Percentiles rank a stretch among this genome's conserved stretches.
phyloP scores from a whole-genome alignment of 2,888 invertebrate genomes.

The Sminthurides aquaticus region DNA sequence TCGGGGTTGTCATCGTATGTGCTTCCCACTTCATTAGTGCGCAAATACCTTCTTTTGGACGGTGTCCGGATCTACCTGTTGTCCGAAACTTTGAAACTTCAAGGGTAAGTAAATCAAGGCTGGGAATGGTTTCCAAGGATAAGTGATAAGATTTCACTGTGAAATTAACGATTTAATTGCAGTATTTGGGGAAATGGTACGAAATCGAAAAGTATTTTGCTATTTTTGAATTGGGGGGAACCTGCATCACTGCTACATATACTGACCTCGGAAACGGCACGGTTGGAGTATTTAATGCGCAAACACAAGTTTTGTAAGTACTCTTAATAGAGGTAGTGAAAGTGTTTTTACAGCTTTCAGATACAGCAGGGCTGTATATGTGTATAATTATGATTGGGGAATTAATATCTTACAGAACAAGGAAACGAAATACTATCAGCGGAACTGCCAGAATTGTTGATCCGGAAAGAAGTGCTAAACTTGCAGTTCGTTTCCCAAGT shows the following conservation, averaged over 20 bases:
- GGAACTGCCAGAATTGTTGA: slow-evolving; percentile 54
- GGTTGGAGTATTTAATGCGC: slow-evolving; percentile 8
- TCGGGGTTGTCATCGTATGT: not conserved
- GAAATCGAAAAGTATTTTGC: slow-evolving; percentile 69
- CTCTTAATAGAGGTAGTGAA: not conserved
- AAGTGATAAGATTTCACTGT: not conserved
- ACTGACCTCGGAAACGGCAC: slow-evolving; percentile 48
- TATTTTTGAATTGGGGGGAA: slow-evolving; percentile 64
- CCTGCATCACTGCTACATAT: slow-evolving; percentile 66
- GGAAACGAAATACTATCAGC: slow-evolving; percentile 53
- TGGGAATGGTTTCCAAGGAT: not conserved
- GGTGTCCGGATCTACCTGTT: slow-evolving; percentile 17
- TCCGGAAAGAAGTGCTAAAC: slow-evolving; percentile 54
- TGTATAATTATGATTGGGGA: too few relatives aligned
- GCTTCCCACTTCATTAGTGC: not conserved
- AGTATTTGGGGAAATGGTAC: slow-evolving; percentile 72
- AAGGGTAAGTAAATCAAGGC: slow-evolving; percentile 13
- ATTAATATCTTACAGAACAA: slow-evolving; percentile 50
- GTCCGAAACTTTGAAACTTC: slow-evolving; percentile 13
- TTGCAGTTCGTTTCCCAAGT: slow-evolving; percentile 58
- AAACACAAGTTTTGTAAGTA: slow-evolving; percentile 20
- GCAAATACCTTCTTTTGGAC: slow-evolving; percentile 16
- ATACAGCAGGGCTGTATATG: too few relatives aligned
- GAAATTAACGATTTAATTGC: slow-evolving; percentile 28
- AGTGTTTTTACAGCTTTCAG: too few relatives aligned